Percentiles rank a stretch among this genome's conserved stretches.
phyloP scores from a whole-genome alignment of 2,113 vertebrate genomes.

The Tinamus guttatus region DNA sequence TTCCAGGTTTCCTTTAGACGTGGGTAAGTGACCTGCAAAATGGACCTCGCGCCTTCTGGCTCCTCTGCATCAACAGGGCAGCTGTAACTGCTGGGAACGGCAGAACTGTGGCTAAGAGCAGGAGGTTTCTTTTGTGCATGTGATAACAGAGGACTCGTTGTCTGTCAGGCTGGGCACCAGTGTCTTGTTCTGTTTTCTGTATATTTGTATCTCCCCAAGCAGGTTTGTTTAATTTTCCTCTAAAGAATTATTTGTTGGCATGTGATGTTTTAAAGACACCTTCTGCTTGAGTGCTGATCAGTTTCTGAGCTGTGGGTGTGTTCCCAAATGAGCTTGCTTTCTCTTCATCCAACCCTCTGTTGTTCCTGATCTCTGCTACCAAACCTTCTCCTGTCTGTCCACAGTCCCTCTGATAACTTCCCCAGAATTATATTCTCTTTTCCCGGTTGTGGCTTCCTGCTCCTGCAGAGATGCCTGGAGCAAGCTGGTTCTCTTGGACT shows the following conservation, averaged over 20 bases:
- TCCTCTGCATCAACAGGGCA: not conserved
- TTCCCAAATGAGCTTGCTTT: not conserved
- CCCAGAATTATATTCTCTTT: not conserved
- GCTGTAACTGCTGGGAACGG: not conserved
- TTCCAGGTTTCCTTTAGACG: not conserved
- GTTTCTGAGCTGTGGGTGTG: not conserved
- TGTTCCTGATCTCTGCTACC: not conserved
- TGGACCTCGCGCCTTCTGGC: not conserved
- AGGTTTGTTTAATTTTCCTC: not conserved
- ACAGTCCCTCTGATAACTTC: not conserved
- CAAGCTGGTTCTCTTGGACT: not conserved
- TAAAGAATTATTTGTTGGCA: not conserved
- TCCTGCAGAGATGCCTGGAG: constrained; percentile 3
- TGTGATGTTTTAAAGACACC: not conserved
- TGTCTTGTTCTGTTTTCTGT: constrained; percentile 2
- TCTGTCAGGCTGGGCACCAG: not conserved
- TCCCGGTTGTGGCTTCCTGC: not conserved
- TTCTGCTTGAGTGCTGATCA: not conserved
- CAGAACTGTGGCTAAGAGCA: not conserved
- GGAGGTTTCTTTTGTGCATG: not conserved
- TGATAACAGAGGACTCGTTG: not conserved
- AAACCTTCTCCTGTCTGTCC: not conserved
- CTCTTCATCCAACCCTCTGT: not conserved
- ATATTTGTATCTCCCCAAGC: not conserved
- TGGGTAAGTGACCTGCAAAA: not conserved